phyloP scores from a whole-genome alignment of 1,140 invertebrate species.

The Pseudachorutes palmiensis region DNA sequence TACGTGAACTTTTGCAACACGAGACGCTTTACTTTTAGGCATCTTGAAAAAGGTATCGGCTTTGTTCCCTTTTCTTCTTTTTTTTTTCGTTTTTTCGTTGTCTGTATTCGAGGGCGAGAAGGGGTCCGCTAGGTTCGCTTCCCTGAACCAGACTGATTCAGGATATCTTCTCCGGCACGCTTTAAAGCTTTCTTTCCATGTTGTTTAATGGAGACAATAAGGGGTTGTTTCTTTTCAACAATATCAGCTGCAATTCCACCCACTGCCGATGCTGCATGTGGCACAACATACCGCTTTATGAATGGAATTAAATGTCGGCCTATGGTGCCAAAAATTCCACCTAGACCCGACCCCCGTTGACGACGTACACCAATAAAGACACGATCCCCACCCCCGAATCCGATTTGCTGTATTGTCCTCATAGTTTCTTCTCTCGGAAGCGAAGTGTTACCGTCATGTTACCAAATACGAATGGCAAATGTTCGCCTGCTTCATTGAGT shows the following conservation, averaged over 20 bases:
- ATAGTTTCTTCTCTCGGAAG: conserved; percentile 11
- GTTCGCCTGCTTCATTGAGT: conserved; percentile 15
- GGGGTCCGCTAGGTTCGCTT: no score
- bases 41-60: no score
- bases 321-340: conserved; percentile 13
- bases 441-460: conserved; percentile 20
- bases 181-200: conserved; percentile 4
- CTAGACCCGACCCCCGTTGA: conserved; percentile 14
- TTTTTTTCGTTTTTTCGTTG: no score
- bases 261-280: conserved; percentile 2
- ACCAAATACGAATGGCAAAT: conserved; percentile 16
- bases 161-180: neutral
- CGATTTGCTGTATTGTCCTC: neutral
- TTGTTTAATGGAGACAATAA: conserved; percentile 10
- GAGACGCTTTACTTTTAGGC: no score
- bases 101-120: no score
- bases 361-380: neutral
- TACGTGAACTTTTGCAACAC: no score
- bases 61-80: no score
- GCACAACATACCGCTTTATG: neutral
- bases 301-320: conserved; percentile 5
- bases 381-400: neutral
- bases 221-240: neutral
- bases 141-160: conserved; percentile 19
- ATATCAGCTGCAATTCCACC: conserved; percentile 17